Base-by-base conservation (phyloP, 2,797 vertebrate species). In the Epinephelus awoara region DNA sequence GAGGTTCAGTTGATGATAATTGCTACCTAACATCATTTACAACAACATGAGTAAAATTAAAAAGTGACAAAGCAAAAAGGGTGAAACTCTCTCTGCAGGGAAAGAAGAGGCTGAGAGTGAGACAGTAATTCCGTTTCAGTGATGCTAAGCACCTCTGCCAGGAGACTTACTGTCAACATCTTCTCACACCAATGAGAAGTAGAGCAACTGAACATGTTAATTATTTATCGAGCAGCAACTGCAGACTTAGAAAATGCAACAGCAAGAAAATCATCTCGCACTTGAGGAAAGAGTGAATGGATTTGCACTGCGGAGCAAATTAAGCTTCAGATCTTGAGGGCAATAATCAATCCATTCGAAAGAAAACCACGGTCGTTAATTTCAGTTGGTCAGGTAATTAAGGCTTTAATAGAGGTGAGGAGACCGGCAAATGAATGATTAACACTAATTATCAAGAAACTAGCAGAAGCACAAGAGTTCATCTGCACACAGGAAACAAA, bases 81-180 rank as follows among this genome's bases (percentile, higher is more conserved):
- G n/a, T 34, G 51, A 87, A 85, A 76, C 51, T 25, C 80, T 47
- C 64, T 62, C 54, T 8, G 80, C 21, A 52, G 49, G 72, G 58
- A 72, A 59, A 72, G 38, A 90, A 89, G 83, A n/a, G n/a, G 82
- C 80, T 88, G 89, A 93, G 85, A 74, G 55, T 40, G 52, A 64
- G 81, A 75, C 56, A 65, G 63, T 86, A 79, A 88, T 89, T 89
- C 69, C 18, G 34, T 84, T 79, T 86, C 74, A 81, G 82, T 90
- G 78, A 88, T 72, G 75, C 77, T 86, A 91, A 94, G 91, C 88
- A 91, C 78, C 85, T 90, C 79, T 87, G 87, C 84, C 88, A 82
- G 78, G 75, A 89, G 82, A 88, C 71, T 83, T 72, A 84, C 90
- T 89, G 93, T 94, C 92, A 94, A 91, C 88, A 80, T 85, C 80